A percentile compares a stretch with the other conserved stretches of the same genome.
Conservation (phyloP, 2,797 vertebrate genomes). For the Saxicola maurus region DNA sequence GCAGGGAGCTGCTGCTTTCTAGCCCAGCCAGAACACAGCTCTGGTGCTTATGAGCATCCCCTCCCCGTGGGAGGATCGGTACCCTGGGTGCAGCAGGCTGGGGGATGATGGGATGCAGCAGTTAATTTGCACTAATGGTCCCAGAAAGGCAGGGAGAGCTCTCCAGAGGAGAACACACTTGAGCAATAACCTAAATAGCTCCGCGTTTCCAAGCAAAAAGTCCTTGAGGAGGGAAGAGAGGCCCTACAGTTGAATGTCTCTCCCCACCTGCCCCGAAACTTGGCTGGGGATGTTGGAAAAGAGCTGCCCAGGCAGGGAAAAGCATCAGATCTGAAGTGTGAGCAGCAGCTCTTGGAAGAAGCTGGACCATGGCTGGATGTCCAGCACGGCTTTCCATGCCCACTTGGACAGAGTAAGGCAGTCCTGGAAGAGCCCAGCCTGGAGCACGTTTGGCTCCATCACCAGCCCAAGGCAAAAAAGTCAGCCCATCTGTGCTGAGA, state of each 20-base stretch:
- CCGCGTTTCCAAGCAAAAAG: slow-evolving; percentile 1
- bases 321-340: not conserved
- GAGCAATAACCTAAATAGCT: slow-evolving; percentile 54
- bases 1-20: not conserved
- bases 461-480: not conserved
- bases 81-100: not conserved
- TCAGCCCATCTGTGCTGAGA: slow-evolving; percentile 15
- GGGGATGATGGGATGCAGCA: slow-evolving; percentile 20
- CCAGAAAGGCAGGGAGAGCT: slow-evolving; percentile 28
- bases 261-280: not conserved
- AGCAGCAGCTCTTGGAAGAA: not conserved
- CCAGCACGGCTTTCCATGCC: not conserved
- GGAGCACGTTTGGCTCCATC: not conserved
- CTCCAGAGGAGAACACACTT: slow-evolving; percentile 39
- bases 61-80: not conserved
- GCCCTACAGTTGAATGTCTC: not conserved
- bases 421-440: not conserved
- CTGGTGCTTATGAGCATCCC: not conserved
- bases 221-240: slow-evolving; percentile 32
- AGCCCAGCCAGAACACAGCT: not conserved
- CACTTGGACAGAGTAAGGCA: not conserved
- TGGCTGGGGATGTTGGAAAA: not conserved
- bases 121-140: slow-evolving; percentile 48
- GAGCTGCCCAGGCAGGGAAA: not conserved
- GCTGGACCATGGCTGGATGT: not conserved